phyloP scores from a whole-genome alignment of 2,113 vertebrate species.

The Alethe castanea region DNA sequence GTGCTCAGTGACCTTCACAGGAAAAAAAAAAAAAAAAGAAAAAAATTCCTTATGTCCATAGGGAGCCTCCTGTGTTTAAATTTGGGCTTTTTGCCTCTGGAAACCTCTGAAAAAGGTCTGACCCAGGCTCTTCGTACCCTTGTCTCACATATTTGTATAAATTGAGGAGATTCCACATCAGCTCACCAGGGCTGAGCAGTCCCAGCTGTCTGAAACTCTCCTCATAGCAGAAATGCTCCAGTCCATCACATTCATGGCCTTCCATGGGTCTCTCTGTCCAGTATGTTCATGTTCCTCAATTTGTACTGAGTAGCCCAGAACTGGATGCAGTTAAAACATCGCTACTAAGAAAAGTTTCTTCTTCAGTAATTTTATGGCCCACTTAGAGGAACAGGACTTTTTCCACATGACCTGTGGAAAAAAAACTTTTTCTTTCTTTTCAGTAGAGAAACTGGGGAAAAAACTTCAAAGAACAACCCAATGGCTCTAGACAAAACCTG shows the following conservation, averaged over 20 bases:
- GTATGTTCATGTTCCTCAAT: not conserved
- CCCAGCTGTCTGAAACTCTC: not conserved
- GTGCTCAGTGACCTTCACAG: fast-evolving
- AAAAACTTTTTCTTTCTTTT: not conserved
- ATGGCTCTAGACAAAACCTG: not conserved
- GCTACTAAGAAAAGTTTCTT: not conserved
- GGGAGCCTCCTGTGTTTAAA: not conserved
- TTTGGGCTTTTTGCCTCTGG: not conserved
- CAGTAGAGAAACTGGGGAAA: not conserved
- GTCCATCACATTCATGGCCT: not conserved
- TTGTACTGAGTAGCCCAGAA: not conserved
- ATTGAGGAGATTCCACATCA: fast-evolving
- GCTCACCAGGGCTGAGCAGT: not conserved
- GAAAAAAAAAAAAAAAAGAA: too few species aligned
- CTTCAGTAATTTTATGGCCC: not conserved
- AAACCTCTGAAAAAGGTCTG: not conserved
- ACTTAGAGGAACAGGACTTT: not conserved
- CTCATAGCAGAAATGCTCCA: not conserved
- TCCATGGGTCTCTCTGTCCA: not conserved
- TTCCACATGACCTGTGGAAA: not conserved
- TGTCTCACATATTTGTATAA: not conserved
- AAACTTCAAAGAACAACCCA: not conserved
- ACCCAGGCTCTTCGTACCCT: not conserved
- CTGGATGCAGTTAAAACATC: not conserved
- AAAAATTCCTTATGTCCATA: not conserved